Evolutionary conservation across 2,888 invertebrate genomes (phyloP).

Genomic region (Dusona sp.): DNA sequence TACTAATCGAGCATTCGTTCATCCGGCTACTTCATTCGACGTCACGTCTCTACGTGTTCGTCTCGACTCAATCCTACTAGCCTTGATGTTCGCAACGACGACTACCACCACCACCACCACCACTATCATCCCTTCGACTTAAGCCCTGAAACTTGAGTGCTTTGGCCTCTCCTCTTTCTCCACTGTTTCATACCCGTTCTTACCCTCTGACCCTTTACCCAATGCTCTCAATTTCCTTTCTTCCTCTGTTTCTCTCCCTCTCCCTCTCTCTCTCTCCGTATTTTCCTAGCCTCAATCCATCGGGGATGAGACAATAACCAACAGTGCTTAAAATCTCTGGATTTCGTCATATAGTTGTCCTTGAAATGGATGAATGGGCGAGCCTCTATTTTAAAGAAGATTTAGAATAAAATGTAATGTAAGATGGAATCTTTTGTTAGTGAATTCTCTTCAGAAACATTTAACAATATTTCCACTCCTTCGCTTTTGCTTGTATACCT

Average conservation of each 20-base stretch:
- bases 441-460: background rate
- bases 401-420: background rate
- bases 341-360: background rate
- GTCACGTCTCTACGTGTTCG: constrained; percentile 61
- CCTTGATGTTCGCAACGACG: constrained; percentile 15
- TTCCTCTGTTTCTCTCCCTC: background rate
- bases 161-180: constrained; percentile 14
- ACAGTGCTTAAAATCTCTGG: background rate
- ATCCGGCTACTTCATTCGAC: constrained; percentile 66
- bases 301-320: background rate
- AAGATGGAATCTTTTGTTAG: background rate
- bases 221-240: constrained; percentile 2
- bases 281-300: background rate
- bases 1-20: constrained; percentile 70
- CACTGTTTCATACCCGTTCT: constrained; percentile 1
- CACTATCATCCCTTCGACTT: constrained; percentile 37
- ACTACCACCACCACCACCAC: constrained; percentile 15
- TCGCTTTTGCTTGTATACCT: too few relatives aligned
- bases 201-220: constrained; percentile 13
- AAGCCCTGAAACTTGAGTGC: constrained; percentile 60
- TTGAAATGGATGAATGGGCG: background rate
- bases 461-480: background rate
- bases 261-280: background rate
- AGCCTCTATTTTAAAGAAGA: background rate
- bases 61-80: constrained; percentile 19